Evolutionary conservation across 2,113 vertebrate species (phyloP), one percentile per base, ranked within the genome.

Genomic region (Microtus oregoni): DNA sequence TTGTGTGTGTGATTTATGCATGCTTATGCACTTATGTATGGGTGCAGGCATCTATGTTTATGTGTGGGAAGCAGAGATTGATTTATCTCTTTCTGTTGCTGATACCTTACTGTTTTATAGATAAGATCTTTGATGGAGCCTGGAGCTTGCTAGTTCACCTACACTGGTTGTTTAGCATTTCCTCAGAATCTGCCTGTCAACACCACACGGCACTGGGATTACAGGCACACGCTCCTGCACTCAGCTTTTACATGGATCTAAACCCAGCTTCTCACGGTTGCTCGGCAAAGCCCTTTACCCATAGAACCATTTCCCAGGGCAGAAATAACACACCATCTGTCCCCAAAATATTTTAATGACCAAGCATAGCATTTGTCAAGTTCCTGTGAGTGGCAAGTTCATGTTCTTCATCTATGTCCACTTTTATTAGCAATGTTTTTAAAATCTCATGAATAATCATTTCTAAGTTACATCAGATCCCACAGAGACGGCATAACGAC

Each of bases 311-410:
- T 65, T 65, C 17, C 38, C 38, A 47, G 30, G 26, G 26, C 61
- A 63, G 17, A 72, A 82, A 72, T 32, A 58, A 73, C 3, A 88
- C 82, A 70, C 55, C 79, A 82, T 50, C 13, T 61, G 28, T 86
- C 17, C 58, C 94, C 85, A 93, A 92, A 86, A 86, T 93, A 93
- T 86, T 96, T 75, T 88, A 73, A 38, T 88, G 19, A 78, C 76
- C 91, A 68, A 82, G 3, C 47, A 63, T 50, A 30, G 35, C 32
- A 15, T 79, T 86, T 14, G 28, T 93, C 87, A 96, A 90, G 41
- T 14, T 93, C 85, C 52, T 61, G n/a, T 81, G 35, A 19, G 24
- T 78, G 78, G 0, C 70, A 90, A 76, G 47, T 65, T 93, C 50
- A 50, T 86, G 4, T 38, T 94, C n/a, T 15, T 81, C 44, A 61